Base-by-base conservation (phyloP, 2,888 invertebrate species). In the Nineta flava region DNA sequence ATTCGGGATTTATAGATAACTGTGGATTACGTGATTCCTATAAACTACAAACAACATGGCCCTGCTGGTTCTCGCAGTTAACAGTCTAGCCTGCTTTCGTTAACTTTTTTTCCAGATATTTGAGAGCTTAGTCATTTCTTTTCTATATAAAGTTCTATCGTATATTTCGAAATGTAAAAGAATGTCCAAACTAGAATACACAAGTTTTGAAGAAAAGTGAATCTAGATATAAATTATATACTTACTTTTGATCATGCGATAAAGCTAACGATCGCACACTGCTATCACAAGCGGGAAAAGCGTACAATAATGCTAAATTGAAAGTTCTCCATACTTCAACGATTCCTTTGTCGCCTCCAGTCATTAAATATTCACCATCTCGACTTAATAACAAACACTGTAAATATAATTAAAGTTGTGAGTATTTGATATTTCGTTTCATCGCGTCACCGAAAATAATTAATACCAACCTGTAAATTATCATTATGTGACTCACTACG, bases 301-400 rank as follows among this genome's bases (percentile, higher is more conserved):
- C 93, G 72, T 99, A 97, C 12, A 99, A 80, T 58, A 95, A 82
- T 58, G 94, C 91, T 59, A 99, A 79, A 62, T 95, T 96, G 73
- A 93, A 94, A 50, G 96, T 92, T 64, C 97, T 79, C 94, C 96
- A 95, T 55, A 99, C 94, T 73, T 96, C 94, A 57, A 97, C 96
- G 58, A 95, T 88, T 55, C 97, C 97, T 63, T 86, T 87, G 65
- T 93, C 94, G 13, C 96, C 96, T 55, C 94, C 97, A 58, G 95
- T 87, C 80, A 96, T 92, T 67, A 99, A 76, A 72, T 97, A 99
- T 73, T 99, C 97, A 56, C 99, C 99, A 73, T 99, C 97, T 51
- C 97, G 84, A 56, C 94, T 96, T 64, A 97, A 72, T 61, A 87
- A 76, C 76, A 92, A 77, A 71, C 91, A 90, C 90, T 91, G 67